Base-by-base conservation (phyloP, 2,888 invertebrate genomes). In the Ochropleura leucogaster region DNA sequence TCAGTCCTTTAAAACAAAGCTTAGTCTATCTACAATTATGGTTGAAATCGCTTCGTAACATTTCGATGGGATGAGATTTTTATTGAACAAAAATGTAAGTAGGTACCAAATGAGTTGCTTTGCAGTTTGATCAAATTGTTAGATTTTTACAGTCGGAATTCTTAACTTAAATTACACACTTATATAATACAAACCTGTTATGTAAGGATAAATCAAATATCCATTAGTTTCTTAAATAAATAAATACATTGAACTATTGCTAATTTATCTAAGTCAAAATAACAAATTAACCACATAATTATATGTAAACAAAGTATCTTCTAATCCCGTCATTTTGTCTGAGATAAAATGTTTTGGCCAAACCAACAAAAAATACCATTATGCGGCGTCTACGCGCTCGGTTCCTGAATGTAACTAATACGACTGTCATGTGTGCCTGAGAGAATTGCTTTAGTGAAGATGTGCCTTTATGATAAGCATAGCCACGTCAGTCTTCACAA, bases 1-100 rank as follows among this genome's bases (percentile, higher is more conserved):
- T 75, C 79, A 75, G 59, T 75, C n/a, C 18, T 60, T 79, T 79
- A 10, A 55, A 78, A 44, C 5, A 20, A 70, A 78, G 51, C 40
- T 42, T 74, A 47, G 30, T 59, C n/a, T 74, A 57, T 49, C 10
- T n/a, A 30, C 40, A 68, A 30, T 12, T 40, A 65, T 40, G 20
- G 30, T 30, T 16, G 16, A 8, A 30, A 16, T 40, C 40, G 18
- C 3, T 30, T 46, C n/a, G 30, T 16, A 16, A 44, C 44, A 30
- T 16, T 44, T 44, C 4, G 44, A 16, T 51, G 44, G 46, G 4
- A n/a, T 59, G 30, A n/a, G 9, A 10, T 51, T 46, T 3, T 49
- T 3, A 16, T 12, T 68, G 0, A 16, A 20, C 12, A 42, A 60
- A 68, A 40, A 40, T 16, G 44, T 20, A 44, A 30, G 44, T 12